These are phyloP conservation scores for Sebastes iracundus DNA, from an alignment of 2,797 vertebrate species.

Conservation along the genomic window DNA sequence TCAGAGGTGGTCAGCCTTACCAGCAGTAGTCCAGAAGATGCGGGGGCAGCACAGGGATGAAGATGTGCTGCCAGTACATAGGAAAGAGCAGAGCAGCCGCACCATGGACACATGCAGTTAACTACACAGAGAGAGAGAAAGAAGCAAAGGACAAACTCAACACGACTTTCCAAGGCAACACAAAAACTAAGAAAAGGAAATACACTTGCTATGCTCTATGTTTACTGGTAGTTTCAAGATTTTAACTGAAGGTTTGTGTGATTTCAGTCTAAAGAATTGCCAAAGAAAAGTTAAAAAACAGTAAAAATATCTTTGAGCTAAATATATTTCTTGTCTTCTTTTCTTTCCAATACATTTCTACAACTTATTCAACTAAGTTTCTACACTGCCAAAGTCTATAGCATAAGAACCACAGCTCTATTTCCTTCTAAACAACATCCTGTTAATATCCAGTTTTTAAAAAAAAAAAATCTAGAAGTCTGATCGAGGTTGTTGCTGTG, in stretches of 20 bases:
- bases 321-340: background rate
- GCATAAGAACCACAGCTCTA: background rate
- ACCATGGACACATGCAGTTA: slow-evolving; percentile 97
- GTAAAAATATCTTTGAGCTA: background rate
- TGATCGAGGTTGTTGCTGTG: slow-evolving; percentile 16
- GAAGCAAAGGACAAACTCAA: slow-evolving; percentile 15
- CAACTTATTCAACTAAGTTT: background rate
- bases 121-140: slow-evolving; percentile 77
- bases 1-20: slow-evolving; percentile 83
- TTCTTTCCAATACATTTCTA: background rate
- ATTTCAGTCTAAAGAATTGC: background rate
- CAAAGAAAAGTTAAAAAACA: background rate
- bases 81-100: slow-evolving; percentile 95
- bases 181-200: background rate
- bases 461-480: background rate
- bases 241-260: background rate
- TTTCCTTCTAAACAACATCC: slow-evolving; percentile 3
- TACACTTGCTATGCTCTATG: background rate
- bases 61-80: slow-evolving; percentile 99
- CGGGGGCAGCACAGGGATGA: slow-evolving; percentile 97
- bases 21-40: slow-evolving; percentile 99
- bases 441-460: background rate
- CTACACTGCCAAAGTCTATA: background rate
- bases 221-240: background rate
- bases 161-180: slow-evolving; percentile 13